Conservation (phyloP, 2,888 invertebrate species). For the Sabellastarte sp. region DNA sequence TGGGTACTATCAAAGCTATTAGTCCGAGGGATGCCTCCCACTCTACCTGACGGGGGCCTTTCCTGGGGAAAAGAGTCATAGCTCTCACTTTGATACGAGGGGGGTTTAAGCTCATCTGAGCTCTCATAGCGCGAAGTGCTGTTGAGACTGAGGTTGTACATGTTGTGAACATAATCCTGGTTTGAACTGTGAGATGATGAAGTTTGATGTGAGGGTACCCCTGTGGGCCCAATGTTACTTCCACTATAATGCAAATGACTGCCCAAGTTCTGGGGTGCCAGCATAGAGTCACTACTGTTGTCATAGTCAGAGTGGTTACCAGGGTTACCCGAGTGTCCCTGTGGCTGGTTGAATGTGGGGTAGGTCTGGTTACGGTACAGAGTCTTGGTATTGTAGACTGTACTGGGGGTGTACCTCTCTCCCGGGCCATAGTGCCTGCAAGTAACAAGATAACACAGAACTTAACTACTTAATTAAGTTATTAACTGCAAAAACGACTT, state of each 20-base stretch:
- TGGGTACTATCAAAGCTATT: neutral
- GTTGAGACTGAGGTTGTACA: neutral
- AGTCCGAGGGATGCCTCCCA: neutral
- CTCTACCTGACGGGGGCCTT: neutral
- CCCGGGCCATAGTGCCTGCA: neutral
- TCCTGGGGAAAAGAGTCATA: neutral
- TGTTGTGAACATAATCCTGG: neutral
- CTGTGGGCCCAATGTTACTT: neutral
- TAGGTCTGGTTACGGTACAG: neutral
- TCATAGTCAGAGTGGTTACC: too few relatives aligned
- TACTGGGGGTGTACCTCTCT: neutral
- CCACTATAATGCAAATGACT: neutral
- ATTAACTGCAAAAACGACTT: too few relatives aligned
- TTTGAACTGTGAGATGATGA: too few relatives aligned
- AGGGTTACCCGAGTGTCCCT: too few relatives aligned
- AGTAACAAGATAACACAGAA: too few relatives aligned
- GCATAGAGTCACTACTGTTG: too few relatives aligned
- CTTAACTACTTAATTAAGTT: too few relatives aligned
- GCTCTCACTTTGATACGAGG: neutral
- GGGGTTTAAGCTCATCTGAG: neutral
- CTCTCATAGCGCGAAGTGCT: conserved; percentile 1
- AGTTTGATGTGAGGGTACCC: neutral
- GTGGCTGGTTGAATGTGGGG: neutral
- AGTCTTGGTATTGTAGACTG: neutral
- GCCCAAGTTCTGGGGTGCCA: neutral